phyloP scores from a whole-genome alignment of 2,797 vertebrate species.

The Cetoscarus ocellatus region DNA sequence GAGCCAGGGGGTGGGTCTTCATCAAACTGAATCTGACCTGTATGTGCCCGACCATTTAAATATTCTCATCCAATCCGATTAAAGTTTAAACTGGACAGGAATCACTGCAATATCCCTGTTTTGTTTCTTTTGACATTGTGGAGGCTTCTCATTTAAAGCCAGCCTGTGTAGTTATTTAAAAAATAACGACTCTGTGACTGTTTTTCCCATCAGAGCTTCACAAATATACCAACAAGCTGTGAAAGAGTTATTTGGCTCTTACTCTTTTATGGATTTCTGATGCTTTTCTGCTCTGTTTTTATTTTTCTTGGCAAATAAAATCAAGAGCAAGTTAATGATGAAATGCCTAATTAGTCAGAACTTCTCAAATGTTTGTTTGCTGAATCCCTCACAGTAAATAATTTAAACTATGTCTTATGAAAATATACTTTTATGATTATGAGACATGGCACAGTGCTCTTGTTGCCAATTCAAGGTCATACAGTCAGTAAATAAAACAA shows the following conservation, averaged over 20 bases:
- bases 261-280: constrained; percentile 13
- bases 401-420: background rate
- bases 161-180: background rate
- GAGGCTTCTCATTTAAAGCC: background rate
- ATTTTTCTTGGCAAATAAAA: constrained; percentile 1
- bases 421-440: background rate
- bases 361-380: constrained; percentile 3
- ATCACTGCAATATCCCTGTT: constrained; percentile 1
- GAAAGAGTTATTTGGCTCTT: constrained; percentile 24
- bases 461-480: constrained; percentile 4
- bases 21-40: constrained; percentile 37
- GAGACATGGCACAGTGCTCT: rapidly evolving
- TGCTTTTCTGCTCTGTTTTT: constrained; percentile 18
- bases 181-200: background rate
- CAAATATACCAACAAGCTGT: constrained; percentile 10
- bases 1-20: constrained; percentile 41
- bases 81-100: constrained; percentile 18
- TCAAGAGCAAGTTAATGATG: background rate
- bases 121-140: background rate
- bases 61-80: constrained; percentile 9
- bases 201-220: constrained; percentile 12
- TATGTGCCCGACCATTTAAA: constrained; percentile 25
- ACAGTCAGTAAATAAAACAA: background rate
- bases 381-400: constrained; percentile 3
- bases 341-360: constrained; percentile 7